Conservation (phyloP, 2,888 invertebrate species). For the Melanargia galathea region DNA sequence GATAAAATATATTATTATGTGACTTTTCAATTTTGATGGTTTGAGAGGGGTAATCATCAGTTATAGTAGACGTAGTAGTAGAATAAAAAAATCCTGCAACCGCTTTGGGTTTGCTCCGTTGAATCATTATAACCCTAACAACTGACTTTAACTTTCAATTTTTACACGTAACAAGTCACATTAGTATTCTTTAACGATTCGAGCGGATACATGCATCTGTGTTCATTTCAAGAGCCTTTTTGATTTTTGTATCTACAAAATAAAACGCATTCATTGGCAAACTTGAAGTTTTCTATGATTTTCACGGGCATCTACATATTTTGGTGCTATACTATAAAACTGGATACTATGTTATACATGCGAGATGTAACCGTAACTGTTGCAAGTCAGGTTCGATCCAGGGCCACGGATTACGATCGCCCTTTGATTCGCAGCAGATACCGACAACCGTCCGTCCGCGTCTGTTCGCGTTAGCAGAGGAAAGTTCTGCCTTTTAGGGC, state of each 20-base stretch:
- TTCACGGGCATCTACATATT: conserved; percentile 6
- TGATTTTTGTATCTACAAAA: conserved; percentile 19
- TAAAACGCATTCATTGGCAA: conserved; percentile 19
- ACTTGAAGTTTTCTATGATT: not conserved
- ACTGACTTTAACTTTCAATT: too few species aligned
- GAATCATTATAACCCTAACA: not conserved
- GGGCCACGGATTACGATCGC: not conserved
- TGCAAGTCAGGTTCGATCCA: not conserved
- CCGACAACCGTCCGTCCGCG: too few species aligned
- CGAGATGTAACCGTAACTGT: not conserved
- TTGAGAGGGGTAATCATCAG: too few species aligned
- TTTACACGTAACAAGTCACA: conserved; percentile 26
- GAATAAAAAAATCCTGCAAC: not conserved
- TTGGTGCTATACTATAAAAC: not conserved
- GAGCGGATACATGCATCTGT: conserved; percentile 33
- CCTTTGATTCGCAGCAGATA: too few species aligned
- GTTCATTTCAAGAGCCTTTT: conserved; percentile 25
- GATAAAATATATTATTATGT: too few species aligned
- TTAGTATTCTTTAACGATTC: conserved; percentile 27
- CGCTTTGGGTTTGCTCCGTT: not conserved
- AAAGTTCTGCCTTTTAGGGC: too few species aligned
- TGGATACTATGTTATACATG: not conserved
- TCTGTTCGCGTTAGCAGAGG: too few species aligned
- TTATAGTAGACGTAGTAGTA: too few species aligned
- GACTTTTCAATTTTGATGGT: too few species aligned